A percentile compares a stretch with the other conserved stretches of the same genome.
These are phyloP conservation scores for Biston betularia DNA, from an alignment of 2,888 invertebrate genomes.

Conservation along the genomic window DNA sequence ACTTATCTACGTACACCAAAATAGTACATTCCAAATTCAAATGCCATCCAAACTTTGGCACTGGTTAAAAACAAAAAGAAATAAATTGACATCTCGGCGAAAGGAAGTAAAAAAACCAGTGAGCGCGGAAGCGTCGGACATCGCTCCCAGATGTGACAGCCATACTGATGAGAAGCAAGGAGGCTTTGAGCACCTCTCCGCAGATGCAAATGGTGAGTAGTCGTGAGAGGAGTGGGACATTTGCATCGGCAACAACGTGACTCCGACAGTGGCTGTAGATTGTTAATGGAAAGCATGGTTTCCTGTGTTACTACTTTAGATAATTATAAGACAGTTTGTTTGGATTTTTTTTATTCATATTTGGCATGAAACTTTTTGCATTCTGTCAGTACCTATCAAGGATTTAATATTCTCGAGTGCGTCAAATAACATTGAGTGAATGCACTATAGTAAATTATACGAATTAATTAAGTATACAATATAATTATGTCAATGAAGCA, in stretches of 20 bases:
- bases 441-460: too few relatives aligned
- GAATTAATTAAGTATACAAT: too few relatives aligned
- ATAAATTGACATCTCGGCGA: conserved; percentile 49
- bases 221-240: conserved; percentile 56
- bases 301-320: conserved; percentile 17
- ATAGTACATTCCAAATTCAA: conserved; percentile 11
- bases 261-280: conserved; percentile 42
- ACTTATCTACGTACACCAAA: too few relatives aligned
- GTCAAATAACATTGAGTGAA: too few relatives aligned
- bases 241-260: conserved; percentile 51
- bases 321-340: neutral
- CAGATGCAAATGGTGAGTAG: conserved; percentile 61
- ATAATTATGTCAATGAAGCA: too few relatives aligned
- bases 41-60: conserved; percentile 30
- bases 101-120: conserved; percentile 68
- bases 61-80: conserved; percentile 41
- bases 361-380: neutral
- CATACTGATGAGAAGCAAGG: conserved; percentile 62
- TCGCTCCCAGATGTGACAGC: conserved; percentile 64
- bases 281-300: conserved; percentile 23
- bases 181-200: conserved; percentile 39
- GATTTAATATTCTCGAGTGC: too few relatives aligned
- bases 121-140: conserved; percentile 74
- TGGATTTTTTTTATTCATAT: too few relatives aligned
- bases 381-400: too few relatives aligned